Percentiles rank a stretch among this genome's conserved stretches.
Evolutionary conservation across 2,113 vertebrate genomes (phyloP).

Genomic region (Scalopus aquaticus): DNA sequence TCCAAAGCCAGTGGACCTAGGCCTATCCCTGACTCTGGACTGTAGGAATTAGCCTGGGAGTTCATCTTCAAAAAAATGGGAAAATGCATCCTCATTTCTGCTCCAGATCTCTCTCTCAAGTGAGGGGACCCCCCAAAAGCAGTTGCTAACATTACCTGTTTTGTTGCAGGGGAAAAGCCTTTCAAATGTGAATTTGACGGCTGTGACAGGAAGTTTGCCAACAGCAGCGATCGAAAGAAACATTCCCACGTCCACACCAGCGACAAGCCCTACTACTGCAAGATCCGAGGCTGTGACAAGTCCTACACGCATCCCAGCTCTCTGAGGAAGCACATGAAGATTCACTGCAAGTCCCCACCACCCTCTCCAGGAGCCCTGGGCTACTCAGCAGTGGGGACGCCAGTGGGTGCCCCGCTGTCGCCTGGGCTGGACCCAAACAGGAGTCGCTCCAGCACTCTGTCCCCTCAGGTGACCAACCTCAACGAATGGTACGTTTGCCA

Average conservation of each 20-base stretch:
- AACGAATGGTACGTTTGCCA: conserved; percentile 99
- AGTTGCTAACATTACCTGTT: conserved; percentile 60
- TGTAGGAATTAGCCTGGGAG: not conserved
- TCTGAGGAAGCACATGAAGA: conserved; percentile 98
- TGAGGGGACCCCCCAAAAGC: conserved; percentile 12
- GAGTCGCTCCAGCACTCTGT: conserved; percentile 89
- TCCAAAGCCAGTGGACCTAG: not conserved
- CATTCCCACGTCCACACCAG: conserved; percentile 98
- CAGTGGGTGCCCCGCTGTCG: conserved; percentile 88
- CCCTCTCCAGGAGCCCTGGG: conserved; percentile 88
- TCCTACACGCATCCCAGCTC: conserved; percentile 98
- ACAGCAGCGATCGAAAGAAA: conserved; percentile 98
- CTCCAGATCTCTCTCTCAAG: conserved; percentile 32
- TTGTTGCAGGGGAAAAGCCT: conserved; percentile 94
- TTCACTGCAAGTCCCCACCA: conserved; percentile 97
- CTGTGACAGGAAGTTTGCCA: conserved; percentile 98
- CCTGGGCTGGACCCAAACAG: conserved; percentile 87
- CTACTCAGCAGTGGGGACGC: conserved; percentile 86
- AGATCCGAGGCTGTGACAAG: conserved; percentile 96
- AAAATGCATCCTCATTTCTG: not conserved
- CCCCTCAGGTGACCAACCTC: conserved; percentile 96
- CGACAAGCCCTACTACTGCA: conserved; percentile 98
- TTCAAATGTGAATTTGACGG: conserved; percentile 99
- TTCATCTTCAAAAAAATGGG: not conserved
- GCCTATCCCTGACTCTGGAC: not conserved